A percentile compares a stretch with the other conserved stretches of the same genome.
phyloP scores from a whole-genome alignment of 2,888 invertebrate genomes.

The Diadegma fenestrale region DNA sequence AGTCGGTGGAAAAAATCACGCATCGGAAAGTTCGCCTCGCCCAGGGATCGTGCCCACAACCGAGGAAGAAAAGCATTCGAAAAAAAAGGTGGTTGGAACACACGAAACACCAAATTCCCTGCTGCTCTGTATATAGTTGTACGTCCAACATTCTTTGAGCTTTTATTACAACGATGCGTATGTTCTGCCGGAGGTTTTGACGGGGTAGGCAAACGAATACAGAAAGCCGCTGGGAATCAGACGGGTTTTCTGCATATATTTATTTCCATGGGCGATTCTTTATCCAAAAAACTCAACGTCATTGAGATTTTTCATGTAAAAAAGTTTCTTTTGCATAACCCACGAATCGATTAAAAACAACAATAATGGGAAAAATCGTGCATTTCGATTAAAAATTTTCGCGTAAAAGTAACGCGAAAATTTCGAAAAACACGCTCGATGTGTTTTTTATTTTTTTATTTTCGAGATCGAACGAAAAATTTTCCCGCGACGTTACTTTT shows the following conservation, averaged over 20 bases:
- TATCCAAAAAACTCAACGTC: neutral
- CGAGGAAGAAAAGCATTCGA: neutral
- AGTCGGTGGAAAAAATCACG: conserved; percentile 7
- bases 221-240: conserved; percentile 8
- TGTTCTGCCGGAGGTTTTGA: conserved; percentile 5
- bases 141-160: conserved; percentile 11
- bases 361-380: neutral
- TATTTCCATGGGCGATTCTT: neutral
- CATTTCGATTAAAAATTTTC: neutral
- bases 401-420: neutral
- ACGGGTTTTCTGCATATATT: neutral
- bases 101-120: conserved; percentile 6
- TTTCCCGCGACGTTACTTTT: no score
- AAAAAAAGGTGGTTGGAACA: neutral
- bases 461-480: no score
- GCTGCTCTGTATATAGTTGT: neutral
- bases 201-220: neutral
- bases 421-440: neutral
- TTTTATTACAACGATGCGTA: conserved; percentile 13
- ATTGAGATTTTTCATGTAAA: neutral
- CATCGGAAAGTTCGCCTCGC: conserved; percentile 10
- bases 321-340: neutral
- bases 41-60: neutral
- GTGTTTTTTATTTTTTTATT: no score
- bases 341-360: neutral